Base-by-base conservation (phyloP, 1,140 invertebrate species). In the Oryctes rhinoceros region DNA sequence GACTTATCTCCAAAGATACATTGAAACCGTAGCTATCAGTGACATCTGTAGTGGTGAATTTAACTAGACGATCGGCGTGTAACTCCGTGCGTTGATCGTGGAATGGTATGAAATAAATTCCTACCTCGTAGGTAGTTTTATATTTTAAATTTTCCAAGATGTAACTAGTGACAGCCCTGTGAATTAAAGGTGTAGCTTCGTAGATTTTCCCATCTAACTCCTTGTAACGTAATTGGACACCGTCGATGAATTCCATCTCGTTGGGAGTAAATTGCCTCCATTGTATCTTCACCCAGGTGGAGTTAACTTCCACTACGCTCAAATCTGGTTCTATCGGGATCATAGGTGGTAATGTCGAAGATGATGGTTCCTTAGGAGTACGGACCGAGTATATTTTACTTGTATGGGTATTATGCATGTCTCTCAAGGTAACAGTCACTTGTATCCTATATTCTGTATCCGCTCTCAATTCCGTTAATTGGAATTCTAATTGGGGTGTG, bases 251-350 rank as follows among this genome's bases (percentile, higher is more conserved):
- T 78, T 94, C 92, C 80, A 96, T 86, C 86, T 97, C 96, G 20
- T 94, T 91, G 75, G 94, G 92, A 0, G 90, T 90, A 81, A 97
- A 95, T 84, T 94, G 94, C 82, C 94, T 91, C 96, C 96, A 98
- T 47, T 90, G 91, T 0, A 97, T 89, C 75, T 92, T 92, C 1
- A 94, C 92, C 86, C 93, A 94, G 0, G 92, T 95, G 9, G 94
- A 91, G 82, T 96, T 96, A 0, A 94, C 92, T 80, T 95, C 92
- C 7, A 91, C 90, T 0, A 94, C 91, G 74, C 90, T 90, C 5
- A 97, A 86, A 80, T 94, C 92, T 1, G 95, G 92, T 85, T 97
- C 93, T 30, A 93, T 89, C 7, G 90, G 90, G 76, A 94, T 93
- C 81, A 91, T 89, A 3, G 92, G 90, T 0, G 93, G 92, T 47